phyloP scores from a whole-genome alignment of 2,888 invertebrate species.

The Lepidochitona cinerea region DNA sequence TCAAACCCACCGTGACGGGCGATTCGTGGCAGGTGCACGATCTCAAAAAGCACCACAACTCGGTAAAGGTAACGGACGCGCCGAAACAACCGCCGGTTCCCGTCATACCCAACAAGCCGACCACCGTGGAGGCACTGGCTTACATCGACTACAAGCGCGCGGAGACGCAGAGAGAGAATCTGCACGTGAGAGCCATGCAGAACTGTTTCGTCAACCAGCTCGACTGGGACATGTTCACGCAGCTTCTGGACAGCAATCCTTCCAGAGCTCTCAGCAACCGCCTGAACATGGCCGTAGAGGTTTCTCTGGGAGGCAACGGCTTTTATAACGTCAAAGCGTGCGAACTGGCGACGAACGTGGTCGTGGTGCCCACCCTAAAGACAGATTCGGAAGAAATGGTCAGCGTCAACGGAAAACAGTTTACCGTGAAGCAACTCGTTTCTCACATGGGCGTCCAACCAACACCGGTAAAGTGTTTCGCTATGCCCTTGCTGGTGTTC shows the following conservation, averaged over 20 bases:
- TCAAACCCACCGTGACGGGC: background rate
- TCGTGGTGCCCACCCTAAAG: background rate
- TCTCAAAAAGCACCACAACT: background rate
- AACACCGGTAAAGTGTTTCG: background rate
- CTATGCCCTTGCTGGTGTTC: background rate
- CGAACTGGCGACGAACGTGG: background rate
- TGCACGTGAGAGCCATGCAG: background rate
- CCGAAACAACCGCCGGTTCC: background rate
- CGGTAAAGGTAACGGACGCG: background rate
- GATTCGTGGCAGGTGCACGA: background rate
- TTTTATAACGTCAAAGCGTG: constrained; percentile 10
- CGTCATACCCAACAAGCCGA: background rate
- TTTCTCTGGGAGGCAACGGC: constrained; percentile 6
- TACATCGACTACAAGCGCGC: background rate
- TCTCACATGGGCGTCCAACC: background rate
- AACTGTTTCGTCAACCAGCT: background rate
- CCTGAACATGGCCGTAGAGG: background rate
- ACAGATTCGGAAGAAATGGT: background rate
- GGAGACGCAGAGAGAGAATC: background rate
- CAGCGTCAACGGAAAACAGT: background rate
- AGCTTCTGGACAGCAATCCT: constrained; percentile 5
- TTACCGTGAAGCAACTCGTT: background rate
- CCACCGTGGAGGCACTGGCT: background rate
- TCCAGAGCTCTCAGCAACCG: background rate
- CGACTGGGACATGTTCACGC: constrained; percentile 7